Base-by-base conservation (phyloP, 2,888 invertebrate genomes). In the Calephelis perditalis region DNA sequence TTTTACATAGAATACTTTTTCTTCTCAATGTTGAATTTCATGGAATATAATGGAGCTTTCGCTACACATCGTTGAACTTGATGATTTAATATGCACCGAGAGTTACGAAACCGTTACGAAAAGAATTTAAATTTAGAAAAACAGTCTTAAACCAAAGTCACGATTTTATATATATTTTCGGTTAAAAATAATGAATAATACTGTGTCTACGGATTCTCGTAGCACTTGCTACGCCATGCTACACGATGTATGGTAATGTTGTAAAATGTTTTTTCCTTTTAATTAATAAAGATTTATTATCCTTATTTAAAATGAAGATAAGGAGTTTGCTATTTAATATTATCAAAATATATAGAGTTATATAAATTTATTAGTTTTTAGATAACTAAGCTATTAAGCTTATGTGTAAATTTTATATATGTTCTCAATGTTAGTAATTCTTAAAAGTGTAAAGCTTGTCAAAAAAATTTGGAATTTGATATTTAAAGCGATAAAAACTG, bases 181-280 rank as follows among this genome's bases (percentile, higher is more conserved):
- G 35, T 26, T 52, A 47, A 45, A 15, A 6, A 7, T 15, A 15
- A 36, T 12, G 10, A 46, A 7, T 52, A 8, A 55, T 40, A 40
- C 55, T 58, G 57, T 11, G 60, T 66, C 86, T 85, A 86, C 86
- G 80, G 67, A 63, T 64, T 67, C 65, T 75, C 83, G 86, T 86
- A 86, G 86, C 35, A 74, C 62, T 69, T 67, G 77, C 86, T 86
- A 87, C 86, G 85, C 72, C 69, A 64, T 56, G 82, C 86, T 86
- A 86, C 86, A 35, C 4, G 8, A 49, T 26, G 26, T 26, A 26
- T n/a, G 3, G 26, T 26, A 49, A 26, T 35, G 26, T 49, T 49
- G 15, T 10, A 35, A 49, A 26, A 49, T 35, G 40, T 40, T 40
- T 40, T 40, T 7, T 26, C 26, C 26, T 1, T 26, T 26, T 26